Base-by-base conservation (phyloP, 2,113 vertebrate species). In the Hydrochoerus hydrochaeris region DNA sequence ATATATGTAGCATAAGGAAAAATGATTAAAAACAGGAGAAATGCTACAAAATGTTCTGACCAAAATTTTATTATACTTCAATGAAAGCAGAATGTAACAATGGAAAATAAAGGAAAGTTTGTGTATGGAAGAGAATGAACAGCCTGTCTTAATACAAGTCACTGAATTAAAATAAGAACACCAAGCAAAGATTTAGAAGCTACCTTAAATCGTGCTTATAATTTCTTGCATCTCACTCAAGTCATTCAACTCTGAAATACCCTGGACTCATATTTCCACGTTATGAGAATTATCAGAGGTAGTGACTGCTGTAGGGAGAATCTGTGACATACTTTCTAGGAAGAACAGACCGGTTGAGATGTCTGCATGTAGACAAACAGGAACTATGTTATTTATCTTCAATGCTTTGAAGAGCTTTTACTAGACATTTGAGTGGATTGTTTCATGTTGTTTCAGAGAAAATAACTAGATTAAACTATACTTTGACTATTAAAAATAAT, bases 31-130 rank as follows among this genome's bases (percentile, higher is more conserved):
- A 86, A 69, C 2, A 87, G 46, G 38, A 78, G 46, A 86, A 54
- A 63, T 71, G 81, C 81, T 89, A 65, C 49, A 93, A 81, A 88
- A 94, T 26, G 2, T 88, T 95, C 26, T 91, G 57, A 94, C 35
- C 2, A 57, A 85, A 28, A 77, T 20, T 77, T 91, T 95, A 46
- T 54, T 75, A 32, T n/a, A 52, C 32, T 88, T 81, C 65, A 62
- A 2, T 63, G 41, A 60, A 78, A 38, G 38, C 41, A 84, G 49
- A 88, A 65, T 19, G 4, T 24, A 93, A 84, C 19, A 52, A 24
- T 95, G 35, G 19, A 32, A 69, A 87, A 60, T 22, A 24, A 85
- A 93, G 11, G 84, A 90, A 93, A 19, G 44, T 41, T 86, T 90
- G 49, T 49, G 28, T 32, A 32, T 94, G 24, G 77, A 20, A 87